Conservation (phyloP, 2,797 vertebrate species). For the Siniperca undulata region DNA sequence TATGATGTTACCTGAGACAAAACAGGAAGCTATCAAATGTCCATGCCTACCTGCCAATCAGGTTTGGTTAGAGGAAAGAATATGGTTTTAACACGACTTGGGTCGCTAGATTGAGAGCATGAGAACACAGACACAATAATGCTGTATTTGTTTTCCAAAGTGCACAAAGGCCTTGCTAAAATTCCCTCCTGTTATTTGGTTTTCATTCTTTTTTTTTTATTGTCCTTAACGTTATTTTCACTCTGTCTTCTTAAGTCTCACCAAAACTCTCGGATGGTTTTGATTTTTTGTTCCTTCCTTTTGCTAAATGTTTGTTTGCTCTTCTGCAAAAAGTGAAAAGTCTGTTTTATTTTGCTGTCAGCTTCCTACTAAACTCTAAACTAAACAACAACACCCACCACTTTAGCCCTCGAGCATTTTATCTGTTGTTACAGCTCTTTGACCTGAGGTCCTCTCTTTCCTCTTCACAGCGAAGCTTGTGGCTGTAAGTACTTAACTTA, state of each 20-base stretch:
- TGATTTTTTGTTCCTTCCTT: background rate
- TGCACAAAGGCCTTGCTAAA: background rate
- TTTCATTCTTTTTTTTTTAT: background rate
- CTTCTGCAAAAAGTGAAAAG: background rate
- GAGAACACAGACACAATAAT: background rate
- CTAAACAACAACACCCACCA: background rate
- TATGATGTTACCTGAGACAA: conserved; percentile 45
- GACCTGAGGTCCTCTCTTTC: background rate
- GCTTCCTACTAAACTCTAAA: background rate
- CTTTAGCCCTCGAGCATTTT: background rate
- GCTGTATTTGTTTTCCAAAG: background rate
- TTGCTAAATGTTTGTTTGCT: background rate
- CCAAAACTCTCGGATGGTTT: background rate
- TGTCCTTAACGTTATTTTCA: background rate
- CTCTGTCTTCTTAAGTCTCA: background rate
- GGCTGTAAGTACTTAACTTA: background rate
- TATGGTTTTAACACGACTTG: background rate
- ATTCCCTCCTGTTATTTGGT: background rate
- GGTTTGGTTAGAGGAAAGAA: conserved; percentile 17
- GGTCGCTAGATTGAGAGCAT: background rate
- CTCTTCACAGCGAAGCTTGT: background rate
- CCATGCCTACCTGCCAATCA: conserved; percentile 13
- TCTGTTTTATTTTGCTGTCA: background rate
- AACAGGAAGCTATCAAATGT: conserved; percentile 30
- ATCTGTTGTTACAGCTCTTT: background rate